Evolutionary conservation across 1,140 invertebrate species (phyloP), one percentile per base, ranked within the genome.

Genomic region (Gryllus bimaculatus): DNA sequence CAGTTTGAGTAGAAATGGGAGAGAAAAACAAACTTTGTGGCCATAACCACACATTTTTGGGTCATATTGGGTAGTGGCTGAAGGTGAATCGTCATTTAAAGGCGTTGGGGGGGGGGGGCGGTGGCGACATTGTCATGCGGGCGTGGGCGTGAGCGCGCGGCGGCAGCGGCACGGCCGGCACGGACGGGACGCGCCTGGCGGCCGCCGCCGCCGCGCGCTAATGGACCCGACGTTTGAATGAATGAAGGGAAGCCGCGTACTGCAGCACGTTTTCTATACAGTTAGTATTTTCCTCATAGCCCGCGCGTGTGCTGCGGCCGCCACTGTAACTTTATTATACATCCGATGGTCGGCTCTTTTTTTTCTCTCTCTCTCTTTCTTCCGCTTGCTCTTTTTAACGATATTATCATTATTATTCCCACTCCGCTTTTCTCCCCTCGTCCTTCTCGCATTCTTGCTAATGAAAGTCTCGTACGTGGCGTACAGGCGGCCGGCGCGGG

Each of bases 391-490:
- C 26, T 39, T 76, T 76, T 76, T 47, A 76, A 76, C 15, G 13
- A 76, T n/a, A 18, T 26, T 76, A 39, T 26, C 47, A 75, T 75
- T 75, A 75, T 75, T 75, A 21, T 75, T 75, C 3, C 20, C 20
- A 39, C 18, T 47, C 26, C 18, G 12, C 74, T 20, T 18, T n/a
- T 76, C 39, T 47, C 76, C n/a, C 5, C 76, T 20, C 48, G 10
- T 77, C 15, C 47, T n/a, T 54, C 48, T n/a, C 21, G 47, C 7
- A 47, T 47, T 20, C 48, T 20, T 47, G 15, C 48, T 77, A 47
- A 54, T 77, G 76, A 77, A 77, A 77, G n/a, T 77, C 76, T 77
- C 47, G 76, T 77, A 77, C 76, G 76, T 77, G 76, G n/a, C 18
- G 47, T n/a, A 75, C 74, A 8, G 1, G 74, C n/a, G 74, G 26